phyloP scores from a whole-genome alignment of 2,113 vertebrate species.

The Pelvicachromis taeniatus region DNA sequence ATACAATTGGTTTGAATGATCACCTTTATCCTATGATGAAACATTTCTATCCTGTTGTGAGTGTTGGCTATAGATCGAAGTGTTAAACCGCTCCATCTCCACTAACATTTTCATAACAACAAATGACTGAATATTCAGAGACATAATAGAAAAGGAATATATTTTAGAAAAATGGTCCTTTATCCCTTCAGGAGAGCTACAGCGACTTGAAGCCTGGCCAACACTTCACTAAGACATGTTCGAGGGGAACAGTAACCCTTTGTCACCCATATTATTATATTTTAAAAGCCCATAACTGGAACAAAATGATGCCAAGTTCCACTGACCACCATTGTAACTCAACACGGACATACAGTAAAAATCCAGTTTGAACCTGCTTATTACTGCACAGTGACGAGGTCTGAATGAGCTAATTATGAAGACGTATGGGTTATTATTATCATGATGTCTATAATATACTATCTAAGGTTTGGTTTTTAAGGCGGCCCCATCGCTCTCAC shows the following conservation, averaged over 20 bases:
- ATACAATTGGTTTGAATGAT: background rate
- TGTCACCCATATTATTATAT: background rate
- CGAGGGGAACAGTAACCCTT: background rate
- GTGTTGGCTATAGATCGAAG: background rate
- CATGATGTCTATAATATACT: background rate
- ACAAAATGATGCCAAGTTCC: background rate
- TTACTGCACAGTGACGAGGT: background rate
- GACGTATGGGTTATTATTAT: background rate
- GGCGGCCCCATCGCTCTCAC: background rate
- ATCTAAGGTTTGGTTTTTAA: background rate
- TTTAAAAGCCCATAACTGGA: background rate
- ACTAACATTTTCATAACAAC: background rate
- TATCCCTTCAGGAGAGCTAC: background rate
- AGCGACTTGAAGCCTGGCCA: background rate
- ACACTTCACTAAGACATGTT: background rate
- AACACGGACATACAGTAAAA: background rate
- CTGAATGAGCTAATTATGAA: background rate
- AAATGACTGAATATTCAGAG: background rate
- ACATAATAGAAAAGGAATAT: background rate
- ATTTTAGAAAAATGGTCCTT: background rate
- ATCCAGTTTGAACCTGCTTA: background rate
- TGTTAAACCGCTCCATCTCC: background rate
- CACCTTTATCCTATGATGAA: background rate
- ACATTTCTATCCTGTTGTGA: background rate
- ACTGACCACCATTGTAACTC: background rate